Percentiles rank a stretch among this genome's conserved stretches.
These are phyloP conservation scores for Epizoanthus fatuus DNA, from an alignment of 92 coral and sea anemone species.

Conservation along the genomic window DNA sequence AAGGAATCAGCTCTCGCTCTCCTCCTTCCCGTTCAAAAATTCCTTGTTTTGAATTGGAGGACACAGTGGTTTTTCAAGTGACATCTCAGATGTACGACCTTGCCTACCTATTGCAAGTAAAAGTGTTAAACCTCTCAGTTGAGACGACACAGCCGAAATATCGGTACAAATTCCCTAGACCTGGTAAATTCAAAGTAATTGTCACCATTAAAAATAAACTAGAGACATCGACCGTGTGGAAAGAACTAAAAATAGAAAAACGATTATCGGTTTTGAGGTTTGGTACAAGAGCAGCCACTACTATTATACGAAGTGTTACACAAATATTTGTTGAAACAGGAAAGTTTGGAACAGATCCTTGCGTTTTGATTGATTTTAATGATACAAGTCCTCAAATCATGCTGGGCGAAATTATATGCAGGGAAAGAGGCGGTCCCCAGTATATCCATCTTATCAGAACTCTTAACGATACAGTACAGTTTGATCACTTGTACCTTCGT, in stretches of 20 bases:
- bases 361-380: conserved; percentile 53
- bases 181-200: conserved; percentile 10
- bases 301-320: conserved; percentile 54
- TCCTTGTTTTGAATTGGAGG: conserved; percentile 19
- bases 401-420: conserved; percentile 51
- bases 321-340: neutral
- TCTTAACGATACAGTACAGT: neutral
- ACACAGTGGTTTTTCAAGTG: conserved; percentile 4
- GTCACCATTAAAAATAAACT: conserved; percentile 23
- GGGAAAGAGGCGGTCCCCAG: neutral
- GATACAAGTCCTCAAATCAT: conserved; percentile 42
- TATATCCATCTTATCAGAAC: conserved; percentile 1
- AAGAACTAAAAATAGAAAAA: conserved; percentile 21
- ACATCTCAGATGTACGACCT: conserved; percentile 37
- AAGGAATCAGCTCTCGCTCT: neutral
- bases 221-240: conserved; percentile 6
- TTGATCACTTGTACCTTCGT: conserved; percentile 54
- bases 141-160: neutral
- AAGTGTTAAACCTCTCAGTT: conserved; percentile 2
- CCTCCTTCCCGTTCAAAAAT: conserved; percentile 2
- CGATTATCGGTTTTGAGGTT: conserved; percentile 15
- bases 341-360: conserved; percentile 61
- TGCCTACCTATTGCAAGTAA: conserved; percentile 29
- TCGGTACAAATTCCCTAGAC: conserved; percentile 13
- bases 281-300: conserved; percentile 7